Percentiles rank a stretch among this genome's conserved stretches.
phyloP scores from a whole-genome alignment of 2,888 invertebrate species.

The Eugnorisma glareosa region DNA sequence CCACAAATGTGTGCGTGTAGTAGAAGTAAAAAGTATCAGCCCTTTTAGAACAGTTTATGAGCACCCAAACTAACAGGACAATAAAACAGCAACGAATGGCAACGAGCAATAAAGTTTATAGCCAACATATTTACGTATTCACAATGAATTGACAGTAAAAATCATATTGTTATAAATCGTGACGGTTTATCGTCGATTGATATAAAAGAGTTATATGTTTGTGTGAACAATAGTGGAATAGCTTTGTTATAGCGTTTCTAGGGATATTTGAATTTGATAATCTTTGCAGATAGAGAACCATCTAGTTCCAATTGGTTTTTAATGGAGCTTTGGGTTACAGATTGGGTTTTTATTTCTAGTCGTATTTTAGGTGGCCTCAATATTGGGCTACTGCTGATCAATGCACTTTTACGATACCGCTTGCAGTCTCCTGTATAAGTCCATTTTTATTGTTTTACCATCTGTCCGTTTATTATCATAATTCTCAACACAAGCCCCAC shows the following conservation, averaged over 20 bases:
- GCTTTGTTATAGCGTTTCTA: conserved; percentile 1
- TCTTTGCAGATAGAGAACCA: conserved; percentile 23
- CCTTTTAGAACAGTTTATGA: conserved; percentile 50
- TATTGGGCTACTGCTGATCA: not conserved
- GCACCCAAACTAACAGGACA: conserved; percentile 42
- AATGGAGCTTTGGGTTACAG: conserved; percentile 9
- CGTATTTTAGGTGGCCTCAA: not conserved
- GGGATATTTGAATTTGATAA: conserved; percentile 28
- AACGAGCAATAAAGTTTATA: conserved; percentile 47
- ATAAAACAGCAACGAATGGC: conserved; percentile 44
- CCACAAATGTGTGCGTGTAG: conserved; percentile 53
- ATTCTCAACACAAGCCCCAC: too few species aligned
- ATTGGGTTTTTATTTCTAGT: conserved; percentile 2
- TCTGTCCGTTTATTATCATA: not conserved
- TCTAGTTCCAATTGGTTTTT: not conserved
- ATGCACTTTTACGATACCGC: not conserved
- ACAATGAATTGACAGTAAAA: conserved; percentile 46
- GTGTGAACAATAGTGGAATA: conserved; percentile 15
- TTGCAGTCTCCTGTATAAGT: not conserved
- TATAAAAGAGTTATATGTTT: conserved; percentile 51
- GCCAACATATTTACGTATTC: conserved; percentile 50
- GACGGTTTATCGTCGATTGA: conserved; percentile 42
- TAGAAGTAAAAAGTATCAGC: conserved; percentile 41
- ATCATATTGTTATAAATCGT: conserved; percentile 59
- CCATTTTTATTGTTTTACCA: not conserved